Evolutionary conservation across 2,113 vertebrate genomes (phyloP), one percentile per base, ranked within the genome.

Genomic region (Tyrannus savana): DNA sequence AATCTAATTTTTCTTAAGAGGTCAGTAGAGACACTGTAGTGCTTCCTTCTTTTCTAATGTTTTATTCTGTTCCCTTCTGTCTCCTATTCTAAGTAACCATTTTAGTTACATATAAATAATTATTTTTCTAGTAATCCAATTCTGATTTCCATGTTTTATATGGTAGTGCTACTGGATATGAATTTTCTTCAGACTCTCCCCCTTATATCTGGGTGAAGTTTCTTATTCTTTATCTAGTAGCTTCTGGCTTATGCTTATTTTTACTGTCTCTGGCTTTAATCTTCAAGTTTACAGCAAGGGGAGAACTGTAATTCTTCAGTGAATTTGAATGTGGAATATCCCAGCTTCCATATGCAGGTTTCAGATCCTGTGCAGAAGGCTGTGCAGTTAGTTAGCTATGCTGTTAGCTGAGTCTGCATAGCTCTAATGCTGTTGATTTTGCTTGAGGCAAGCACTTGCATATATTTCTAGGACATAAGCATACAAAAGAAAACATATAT

Each of bases 1-100:
- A 96, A 6, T 97, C 73, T 97, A 96, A 90, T 95, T 97, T 97
- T 96, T 97, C 96, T 87, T 95, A 95, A 96, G 96, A 97, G 96
- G 96, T 97, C 96, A 97, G 96, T 96, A 97, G 96, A 96, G 96
- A 97, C 77, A 64, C 90, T 81, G 73, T 89, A 95, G 96, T 96
- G 88, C 93, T 96, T 97, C 94, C 96, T 96, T 33, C 92, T 90
- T 96, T 95, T 89, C 64, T 95, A 16, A 96, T 90, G 93, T 96
- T 97, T 95, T 96, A 87, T 92, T 97, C 95, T 97, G 96, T 96
- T 93, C 90, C 68, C 78, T 96, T 96, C 85, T 95, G 90, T 96
- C 58, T 97, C n/a, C 83, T 92, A 95, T 55, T 92, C 76, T 73
- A 56, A 94, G 28, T 91, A 93, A 93, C n/a, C 17, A 49, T 93